Evolutionary conservation across 2,797 vertebrate species (phyloP).

Genomic region (Crocidura indochinensis): DNA sequence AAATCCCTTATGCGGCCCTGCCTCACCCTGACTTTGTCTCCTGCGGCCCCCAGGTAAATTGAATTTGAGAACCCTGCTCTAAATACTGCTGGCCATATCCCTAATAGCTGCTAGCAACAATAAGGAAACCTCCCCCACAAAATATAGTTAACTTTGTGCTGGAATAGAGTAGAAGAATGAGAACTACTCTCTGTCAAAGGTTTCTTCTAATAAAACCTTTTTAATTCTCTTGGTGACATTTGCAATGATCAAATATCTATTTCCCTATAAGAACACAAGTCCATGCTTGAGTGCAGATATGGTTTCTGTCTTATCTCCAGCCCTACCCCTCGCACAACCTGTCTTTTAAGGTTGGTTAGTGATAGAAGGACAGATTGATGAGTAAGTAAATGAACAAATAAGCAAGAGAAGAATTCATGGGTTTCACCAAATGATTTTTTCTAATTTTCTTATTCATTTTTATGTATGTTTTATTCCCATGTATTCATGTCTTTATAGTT

Average conservation of each 20-base stretch:
- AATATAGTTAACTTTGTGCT: neutral
- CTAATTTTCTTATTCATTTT: neutral
- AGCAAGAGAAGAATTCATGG: neutral
- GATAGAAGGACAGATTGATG: neutral
- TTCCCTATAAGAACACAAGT: conserved; percentile 14
- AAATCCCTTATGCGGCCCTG: too few species aligned
- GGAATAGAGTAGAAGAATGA: neutral
- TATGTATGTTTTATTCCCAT: conserved; percentile 12
- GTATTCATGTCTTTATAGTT: neutral
- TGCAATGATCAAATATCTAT: neutral
- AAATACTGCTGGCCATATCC: too few species aligned
- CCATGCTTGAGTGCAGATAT: neutral
- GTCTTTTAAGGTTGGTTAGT: neutral
- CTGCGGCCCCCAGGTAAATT: too few species aligned
- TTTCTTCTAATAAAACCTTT: neutral
- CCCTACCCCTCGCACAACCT: neutral
- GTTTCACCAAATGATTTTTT: conserved; percentile 27
- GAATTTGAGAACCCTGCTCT: too few species aligned
- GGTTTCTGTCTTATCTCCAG: neutral
- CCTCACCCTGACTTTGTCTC: too few species aligned
- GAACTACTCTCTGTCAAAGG: neutral
- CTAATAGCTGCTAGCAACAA: too few species aligned
- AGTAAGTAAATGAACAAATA: neutral
- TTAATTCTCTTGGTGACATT: neutral
- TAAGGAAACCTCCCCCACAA: too few species aligned